A percentile compares a stretch with the other conserved stretches of the same genome.
Conservation (phyloP, 1,140 invertebrate species). For the Ridgeia piscesae region DNA sequence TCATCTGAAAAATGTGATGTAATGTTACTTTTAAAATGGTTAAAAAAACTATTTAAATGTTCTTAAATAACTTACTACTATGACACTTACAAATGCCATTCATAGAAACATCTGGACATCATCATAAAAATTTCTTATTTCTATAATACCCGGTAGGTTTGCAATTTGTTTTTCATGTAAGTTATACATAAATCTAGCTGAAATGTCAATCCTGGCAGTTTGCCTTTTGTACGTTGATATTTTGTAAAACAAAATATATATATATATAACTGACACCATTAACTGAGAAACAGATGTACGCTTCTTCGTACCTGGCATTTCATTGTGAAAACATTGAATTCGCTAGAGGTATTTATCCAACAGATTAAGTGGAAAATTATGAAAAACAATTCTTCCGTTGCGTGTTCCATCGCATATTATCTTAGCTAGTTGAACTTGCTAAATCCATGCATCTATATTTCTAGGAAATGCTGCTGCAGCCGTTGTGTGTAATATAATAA, state of each 20-base stretch:
- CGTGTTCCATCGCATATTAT: not conserved
- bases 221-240: not conserved
- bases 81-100: not conserved
- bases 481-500: not conserved
- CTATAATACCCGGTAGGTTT: not conserved
- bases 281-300: not conserved
- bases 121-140: not conserved
- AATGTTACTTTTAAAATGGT: not conserved
- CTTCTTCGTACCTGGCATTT: not conserved
- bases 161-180: not conserved
- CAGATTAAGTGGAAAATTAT: not conserved
- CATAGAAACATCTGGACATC: not conserved
- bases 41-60: not conserved
- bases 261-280: too few relatives aligned
- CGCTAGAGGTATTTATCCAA: not conserved
- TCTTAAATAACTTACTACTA: not conserved
- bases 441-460: not conserved
- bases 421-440: not conserved
- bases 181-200: not conserved
- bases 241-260: not conserved
- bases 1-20: too few relatives aligned
- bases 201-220: not conserved
- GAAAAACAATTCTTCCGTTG: not conserved
- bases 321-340: not conserved
- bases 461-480: not conserved